Percentiles rank a stretch among this genome's conserved stretches.
phyloP scores from a whole-genome alignment of 2,888 invertebrate species.

The Phengaris alcon region DNA sequence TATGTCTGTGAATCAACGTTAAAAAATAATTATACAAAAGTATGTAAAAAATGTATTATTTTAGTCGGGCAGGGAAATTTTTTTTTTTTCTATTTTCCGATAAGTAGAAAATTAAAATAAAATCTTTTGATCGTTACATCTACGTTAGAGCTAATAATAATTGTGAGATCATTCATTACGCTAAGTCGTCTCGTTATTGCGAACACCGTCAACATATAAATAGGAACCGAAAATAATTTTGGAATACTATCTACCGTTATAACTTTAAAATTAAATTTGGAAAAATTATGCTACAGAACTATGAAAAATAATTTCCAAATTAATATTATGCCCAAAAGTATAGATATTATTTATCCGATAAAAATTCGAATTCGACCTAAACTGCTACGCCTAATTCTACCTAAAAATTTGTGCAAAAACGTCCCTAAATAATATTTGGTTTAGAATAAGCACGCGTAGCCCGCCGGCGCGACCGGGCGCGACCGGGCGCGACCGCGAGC shows the following conservation, averaged over 20 bases:
- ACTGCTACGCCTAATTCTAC: background rate
- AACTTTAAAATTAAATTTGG: background rate
- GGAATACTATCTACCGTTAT: background rate
- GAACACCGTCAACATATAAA: background rate
- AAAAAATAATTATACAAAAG: background rate
- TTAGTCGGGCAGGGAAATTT: background rate
- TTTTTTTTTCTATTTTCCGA: background rate
- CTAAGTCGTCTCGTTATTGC: background rate
- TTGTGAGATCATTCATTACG: slow-evolving; percentile 16
- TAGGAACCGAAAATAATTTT: slow-evolving; percentile 3
- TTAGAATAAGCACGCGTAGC: background rate
- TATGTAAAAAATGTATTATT: background rate
- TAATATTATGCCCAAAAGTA: background rate
- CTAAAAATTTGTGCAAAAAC: slow-evolving; percentile 8
- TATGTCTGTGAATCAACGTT: background rate
- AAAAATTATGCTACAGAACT: background rate
- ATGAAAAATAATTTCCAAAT: background rate
- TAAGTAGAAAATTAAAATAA: slow-evolving; percentile 11
- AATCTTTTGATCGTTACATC: slow-evolving; percentile 1
- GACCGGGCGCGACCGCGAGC: background rate
- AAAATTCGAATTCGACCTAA: background rate
- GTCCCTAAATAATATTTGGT: slow-evolving; percentile 8
- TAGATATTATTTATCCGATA: background rate
- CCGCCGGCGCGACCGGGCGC: background rate
- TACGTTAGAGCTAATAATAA: slow-evolving; percentile 13